These are phyloP conservation scores for Syngnathus scovelli DNA, from an alignment of 2,113 vertebrate genomes.

Conservation along the genomic window DNA sequence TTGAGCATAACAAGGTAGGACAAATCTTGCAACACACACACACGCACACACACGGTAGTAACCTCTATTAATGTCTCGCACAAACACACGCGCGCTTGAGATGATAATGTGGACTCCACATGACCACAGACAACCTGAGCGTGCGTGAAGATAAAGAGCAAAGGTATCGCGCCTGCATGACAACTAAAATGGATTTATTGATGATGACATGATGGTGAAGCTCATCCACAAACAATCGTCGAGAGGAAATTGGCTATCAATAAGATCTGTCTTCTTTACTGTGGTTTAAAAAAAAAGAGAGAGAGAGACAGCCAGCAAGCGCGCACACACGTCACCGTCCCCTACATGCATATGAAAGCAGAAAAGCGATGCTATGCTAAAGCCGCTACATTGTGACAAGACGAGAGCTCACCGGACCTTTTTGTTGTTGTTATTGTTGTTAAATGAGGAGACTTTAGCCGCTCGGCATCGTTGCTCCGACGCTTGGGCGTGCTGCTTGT, in stretches of 20 bases:
- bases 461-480: slow-evolving; percentile 47
- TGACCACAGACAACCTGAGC: slow-evolving; percentile 25
- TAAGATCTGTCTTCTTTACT: slow-evolving; percentile 23
- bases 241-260: slow-evolving; percentile 43
- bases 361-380: slow-evolving; percentile 52
- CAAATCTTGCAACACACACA: background rate
- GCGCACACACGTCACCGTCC: slow-evolving; percentile 11
- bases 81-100: background rate
- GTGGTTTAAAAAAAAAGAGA: slow-evolving; percentile 3
- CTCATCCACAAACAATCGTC: slow-evolving; percentile 22
- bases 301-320: too few species aligned
- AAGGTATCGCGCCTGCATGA: slow-evolving; percentile 7
- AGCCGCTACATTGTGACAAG: slow-evolving; percentile 52
- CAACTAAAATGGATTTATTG: background rate
- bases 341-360: slow-evolving; percentile 8
- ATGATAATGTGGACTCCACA: slow-evolving; percentile 39
- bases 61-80: background rate
- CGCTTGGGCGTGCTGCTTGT: slow-evolving; percentile 42
- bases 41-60: background rate
- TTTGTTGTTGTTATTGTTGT: slow-evolving; percentile 34
- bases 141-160: background rate
- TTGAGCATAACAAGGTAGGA: slow-evolving; percentile 28
- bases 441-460: slow-evolving; percentile 27
- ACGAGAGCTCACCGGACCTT: slow-evolving; percentile 59
- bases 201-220: slow-evolving; percentile 19